Conservation (phyloP, 2,888 invertebrate species). For the Sympetrum striolatum region DNA sequence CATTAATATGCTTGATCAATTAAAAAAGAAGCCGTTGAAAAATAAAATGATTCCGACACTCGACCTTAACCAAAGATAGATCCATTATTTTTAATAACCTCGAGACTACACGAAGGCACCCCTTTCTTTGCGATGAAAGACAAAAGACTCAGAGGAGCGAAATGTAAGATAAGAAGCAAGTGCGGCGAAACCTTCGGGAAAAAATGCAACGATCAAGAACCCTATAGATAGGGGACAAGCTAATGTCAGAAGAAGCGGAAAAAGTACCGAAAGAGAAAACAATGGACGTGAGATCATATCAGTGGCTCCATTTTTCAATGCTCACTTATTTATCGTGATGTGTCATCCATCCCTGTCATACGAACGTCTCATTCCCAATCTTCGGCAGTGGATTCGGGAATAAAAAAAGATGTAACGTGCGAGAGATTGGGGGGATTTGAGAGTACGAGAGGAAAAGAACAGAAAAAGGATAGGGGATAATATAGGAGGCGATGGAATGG, state of each 20-base stretch:
- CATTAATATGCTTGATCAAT: too few species aligned
- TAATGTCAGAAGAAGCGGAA: background rate
- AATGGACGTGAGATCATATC: conserved; percentile 25
- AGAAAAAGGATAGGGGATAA: background rate
- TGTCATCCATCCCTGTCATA: conserved; percentile 34
- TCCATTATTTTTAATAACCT: too few species aligned
- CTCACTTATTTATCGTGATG: conserved; percentile 32
- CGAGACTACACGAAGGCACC: background rate
- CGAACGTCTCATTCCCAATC: conserved; percentile 25
- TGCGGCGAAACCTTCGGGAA: background rate
- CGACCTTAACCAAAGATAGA: too few species aligned
- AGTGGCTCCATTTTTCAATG: conserved; percentile 33
- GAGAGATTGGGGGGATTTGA: background rate
- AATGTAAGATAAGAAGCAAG: background rate
- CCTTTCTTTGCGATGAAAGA: background rate
- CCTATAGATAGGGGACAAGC: background rate
- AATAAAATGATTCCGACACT: too few species aligned
- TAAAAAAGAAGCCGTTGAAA: too few species aligned
- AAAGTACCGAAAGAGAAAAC: conserved; percentile 10
- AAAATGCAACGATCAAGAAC: background rate
- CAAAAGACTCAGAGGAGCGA: conserved; percentile 6
- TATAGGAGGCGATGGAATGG: background rate
- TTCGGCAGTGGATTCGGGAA: background rate
- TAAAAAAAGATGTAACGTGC: background rate
- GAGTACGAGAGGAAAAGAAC: background rate